Conservation (phyloP, 2,113 vertebrate genomes). For the Fulica atra region DNA sequence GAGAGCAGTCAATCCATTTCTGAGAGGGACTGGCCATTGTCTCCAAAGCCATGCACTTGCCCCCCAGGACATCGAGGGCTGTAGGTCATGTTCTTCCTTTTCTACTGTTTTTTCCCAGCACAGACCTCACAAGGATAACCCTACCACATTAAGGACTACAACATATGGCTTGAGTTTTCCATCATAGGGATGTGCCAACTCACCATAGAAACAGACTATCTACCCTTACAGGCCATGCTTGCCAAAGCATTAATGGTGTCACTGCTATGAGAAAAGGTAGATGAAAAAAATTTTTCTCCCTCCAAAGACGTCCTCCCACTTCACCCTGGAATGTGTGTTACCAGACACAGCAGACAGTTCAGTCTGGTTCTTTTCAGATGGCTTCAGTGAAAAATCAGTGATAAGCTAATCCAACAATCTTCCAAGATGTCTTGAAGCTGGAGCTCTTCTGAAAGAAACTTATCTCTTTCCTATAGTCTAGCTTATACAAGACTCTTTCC, state of each 20-base stretch:
- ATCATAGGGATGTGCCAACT: neutral
- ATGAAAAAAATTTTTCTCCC: neutral
- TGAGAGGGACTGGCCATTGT: neutral
- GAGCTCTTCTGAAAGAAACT: neutral
- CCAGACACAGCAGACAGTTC: neutral
- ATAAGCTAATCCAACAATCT: neutral
- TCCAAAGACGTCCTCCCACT: neutral
- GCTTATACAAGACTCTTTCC: neutral
- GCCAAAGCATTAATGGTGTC: neutral
- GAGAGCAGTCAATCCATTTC: neutral
- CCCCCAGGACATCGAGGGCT: neutral
- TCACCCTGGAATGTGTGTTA: neutral
- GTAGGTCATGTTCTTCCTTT: neutral
- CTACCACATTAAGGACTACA: neutral
- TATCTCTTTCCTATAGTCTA: neutral
- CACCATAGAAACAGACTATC: neutral
- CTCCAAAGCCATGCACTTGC: neutral
- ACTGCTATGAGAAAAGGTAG: neutral
- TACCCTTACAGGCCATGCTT: neutral
- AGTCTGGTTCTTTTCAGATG: neutral
- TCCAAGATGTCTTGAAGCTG: neutral
- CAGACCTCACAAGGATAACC: neutral
- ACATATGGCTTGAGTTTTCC: neutral
- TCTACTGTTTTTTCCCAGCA: neutral
- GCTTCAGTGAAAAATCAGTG: neutral